Evolutionary conservation across 1,140 invertebrate genomes (phyloP).

Genomic region (Drosophila biarmipes): DNA sequence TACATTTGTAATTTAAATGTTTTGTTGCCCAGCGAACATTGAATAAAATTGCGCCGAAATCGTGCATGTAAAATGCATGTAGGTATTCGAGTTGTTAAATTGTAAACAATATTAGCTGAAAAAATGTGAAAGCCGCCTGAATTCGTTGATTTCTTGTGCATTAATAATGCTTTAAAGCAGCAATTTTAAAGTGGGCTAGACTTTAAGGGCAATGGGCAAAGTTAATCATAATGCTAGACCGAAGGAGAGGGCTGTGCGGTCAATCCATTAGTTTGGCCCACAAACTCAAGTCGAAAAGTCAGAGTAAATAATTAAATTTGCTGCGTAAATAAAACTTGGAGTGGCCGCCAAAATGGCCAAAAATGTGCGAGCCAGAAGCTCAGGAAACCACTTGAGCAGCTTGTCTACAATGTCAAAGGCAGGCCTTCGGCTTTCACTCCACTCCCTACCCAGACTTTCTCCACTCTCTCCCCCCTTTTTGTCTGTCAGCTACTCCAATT

Average conservation of each 20-base stretch:
- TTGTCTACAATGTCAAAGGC: slow-evolving; percentile 76
- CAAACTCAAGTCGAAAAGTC: slow-evolving; percentile 35
- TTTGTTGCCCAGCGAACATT: slow-evolving; percentile 40
- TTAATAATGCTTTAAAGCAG: slow-evolving; percentile 4
- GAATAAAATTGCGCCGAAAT: slow-evolving; percentile 42
- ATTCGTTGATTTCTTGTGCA: slow-evolving; percentile 4
- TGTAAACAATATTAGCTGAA: slow-evolving; percentile 40
- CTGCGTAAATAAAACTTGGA: slow-evolving; percentile 77
- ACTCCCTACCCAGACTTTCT: not conserved
- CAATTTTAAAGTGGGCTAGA: slow-evolving; percentile 1
- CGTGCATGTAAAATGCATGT: slow-evolving; percentile 26
- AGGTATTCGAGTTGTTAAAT: slow-evolving; percentile 52
- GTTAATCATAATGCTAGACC: slow-evolving; percentile 36
- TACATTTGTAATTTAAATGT: slow-evolving; percentile 47
- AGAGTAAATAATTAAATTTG: slow-evolving; percentile 80
- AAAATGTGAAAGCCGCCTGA: not conserved
- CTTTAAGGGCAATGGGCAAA: slow-evolving; percentile 16
- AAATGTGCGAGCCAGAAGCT: slow-evolving; percentile 23
- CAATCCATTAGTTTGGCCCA: slow-evolving; percentile 38
- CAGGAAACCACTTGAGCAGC: slow-evolving; percentile 52
- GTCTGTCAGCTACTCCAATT: slow-evolving; percentile 51
- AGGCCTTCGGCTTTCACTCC: slow-evolving; percentile 15
- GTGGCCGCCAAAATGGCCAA: slow-evolving; percentile 55
- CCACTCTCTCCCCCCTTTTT: not conserved
- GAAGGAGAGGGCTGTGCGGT: not conserved